Conservation (phyloP, 2,797 vertebrate species). For the Danio choprae region DNA sequence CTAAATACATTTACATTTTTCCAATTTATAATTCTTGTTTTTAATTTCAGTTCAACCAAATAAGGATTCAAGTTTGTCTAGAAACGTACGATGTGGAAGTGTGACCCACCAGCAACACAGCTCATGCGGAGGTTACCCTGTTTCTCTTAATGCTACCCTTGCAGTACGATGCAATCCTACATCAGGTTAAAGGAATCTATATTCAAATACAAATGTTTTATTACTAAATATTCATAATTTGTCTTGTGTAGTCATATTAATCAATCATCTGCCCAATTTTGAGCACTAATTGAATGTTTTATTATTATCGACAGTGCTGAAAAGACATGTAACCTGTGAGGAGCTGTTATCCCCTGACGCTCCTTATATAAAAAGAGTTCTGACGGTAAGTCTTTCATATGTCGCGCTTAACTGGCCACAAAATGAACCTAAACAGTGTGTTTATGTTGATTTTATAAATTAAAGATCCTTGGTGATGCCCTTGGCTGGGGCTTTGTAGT, state of each 20-base stretch:
- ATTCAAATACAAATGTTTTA: too few relatives aligned
- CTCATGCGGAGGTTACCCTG: constrained; percentile 60
- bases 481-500: constrained; percentile 91
- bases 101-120: constrained; percentile 65
- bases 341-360: constrained; percentile 85
- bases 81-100: constrained; percentile 69
- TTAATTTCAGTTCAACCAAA: constrained; percentile 70
- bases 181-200: constrained; percentile 78
- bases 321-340: constrained; percentile 78
- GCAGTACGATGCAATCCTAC: constrained; percentile 82
- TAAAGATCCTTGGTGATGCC: constrained; percentile 85
- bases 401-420: constrained; percentile 5
- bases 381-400: constrained; percentile 79
- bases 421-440: constrained; percentile 20
- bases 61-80: constrained; percentile 76
- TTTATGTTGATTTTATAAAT: constrained; percentile 36
- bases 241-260: background rate
- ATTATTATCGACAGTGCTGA: constrained; percentile 75
- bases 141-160: constrained; percentile 70
- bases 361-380: constrained; percentile 83
- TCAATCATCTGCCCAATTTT: background rate
- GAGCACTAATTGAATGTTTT: background rate
- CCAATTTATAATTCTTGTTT: constrained; percentile 2
- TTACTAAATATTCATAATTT: background rate
- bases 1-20: background rate